Evolutionary conservation across 2,113 vertebrate species (phyloP).

Genomic region (Nettapus auritus): DNA sequence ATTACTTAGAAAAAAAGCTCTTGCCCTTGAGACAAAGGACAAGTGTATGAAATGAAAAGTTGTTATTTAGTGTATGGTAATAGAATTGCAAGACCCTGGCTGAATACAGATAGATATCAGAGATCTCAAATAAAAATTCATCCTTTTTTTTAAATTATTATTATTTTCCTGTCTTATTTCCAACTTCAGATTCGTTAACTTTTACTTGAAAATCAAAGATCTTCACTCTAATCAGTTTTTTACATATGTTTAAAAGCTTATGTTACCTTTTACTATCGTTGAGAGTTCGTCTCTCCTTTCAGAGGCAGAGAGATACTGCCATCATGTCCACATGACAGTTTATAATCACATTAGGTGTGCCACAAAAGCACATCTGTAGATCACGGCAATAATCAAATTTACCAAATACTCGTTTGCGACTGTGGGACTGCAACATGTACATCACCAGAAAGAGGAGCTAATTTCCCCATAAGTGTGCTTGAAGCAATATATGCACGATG

Average conservation of each 20-base stretch:
- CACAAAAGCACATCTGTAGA: background rate
- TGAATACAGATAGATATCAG: background rate
- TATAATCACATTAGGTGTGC: background rate
- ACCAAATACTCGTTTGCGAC: background rate
- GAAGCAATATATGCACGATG: background rate
- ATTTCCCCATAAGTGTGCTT: background rate
- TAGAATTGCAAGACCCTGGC: background rate
- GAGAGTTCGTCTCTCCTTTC: background rate
- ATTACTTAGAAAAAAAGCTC: background rate
- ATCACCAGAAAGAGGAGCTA: background rate
- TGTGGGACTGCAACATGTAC: background rate
- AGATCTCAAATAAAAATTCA: background rate
- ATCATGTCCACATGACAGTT: background rate
- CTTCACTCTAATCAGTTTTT: background rate
- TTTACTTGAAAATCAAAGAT: background rate
- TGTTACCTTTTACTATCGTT: background rate
- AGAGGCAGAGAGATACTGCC: background rate
- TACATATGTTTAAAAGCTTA: background rate
- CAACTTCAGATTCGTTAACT: background rate
- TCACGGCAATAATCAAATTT: background rate
- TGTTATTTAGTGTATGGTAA: background rate
- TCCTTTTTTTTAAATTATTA: background rate
- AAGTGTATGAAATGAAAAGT: background rate
- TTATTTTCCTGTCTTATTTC: background rate
- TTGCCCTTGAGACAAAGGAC: background rate